Evolutionary conservation across 2,797 vertebrate genomes (phyloP).

Genomic region (Carduelis carduelis): DNA sequence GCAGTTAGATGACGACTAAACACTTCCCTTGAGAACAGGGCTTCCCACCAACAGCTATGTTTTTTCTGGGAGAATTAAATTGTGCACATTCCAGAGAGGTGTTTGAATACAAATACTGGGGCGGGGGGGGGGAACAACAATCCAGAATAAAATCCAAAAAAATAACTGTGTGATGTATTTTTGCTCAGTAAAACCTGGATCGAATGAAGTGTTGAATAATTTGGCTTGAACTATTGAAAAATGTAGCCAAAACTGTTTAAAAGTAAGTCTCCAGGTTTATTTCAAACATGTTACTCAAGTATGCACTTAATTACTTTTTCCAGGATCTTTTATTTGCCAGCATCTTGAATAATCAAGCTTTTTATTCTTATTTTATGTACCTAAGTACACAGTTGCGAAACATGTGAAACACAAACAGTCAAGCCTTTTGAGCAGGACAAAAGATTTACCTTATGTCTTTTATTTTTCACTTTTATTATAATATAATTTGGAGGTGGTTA

Average conservation of each 20-base stretch:
- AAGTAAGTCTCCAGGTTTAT: not conserved
- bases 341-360: not conserved
- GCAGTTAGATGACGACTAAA: not conserved
- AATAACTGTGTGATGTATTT: not conserved
- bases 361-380: not conserved
- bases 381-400: not conserved
- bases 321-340: not conserved
- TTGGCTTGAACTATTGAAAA: not conserved
- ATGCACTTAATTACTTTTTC: constrained; percentile 29
- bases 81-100: constrained; percentile 1
- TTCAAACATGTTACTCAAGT: not conserved
- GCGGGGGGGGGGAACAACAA: not conserved
- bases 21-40: not conserved
- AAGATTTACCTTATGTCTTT: not conserved
- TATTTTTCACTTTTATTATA: not conserved
- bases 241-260: not conserved
- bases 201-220: not conserved
- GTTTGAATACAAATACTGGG: not conserved
- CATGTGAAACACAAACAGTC: not conserved
- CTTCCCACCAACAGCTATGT: not conserved
- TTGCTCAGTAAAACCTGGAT: not conserved
- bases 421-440: not conserved
- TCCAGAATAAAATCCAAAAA: not conserved
- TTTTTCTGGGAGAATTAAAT: not conserved
- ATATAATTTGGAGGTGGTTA: not conserved